Evolutionary conservation across 2,113 vertebrate species (phyloP).

Genomic region (Theropithecus gelada): DNA sequence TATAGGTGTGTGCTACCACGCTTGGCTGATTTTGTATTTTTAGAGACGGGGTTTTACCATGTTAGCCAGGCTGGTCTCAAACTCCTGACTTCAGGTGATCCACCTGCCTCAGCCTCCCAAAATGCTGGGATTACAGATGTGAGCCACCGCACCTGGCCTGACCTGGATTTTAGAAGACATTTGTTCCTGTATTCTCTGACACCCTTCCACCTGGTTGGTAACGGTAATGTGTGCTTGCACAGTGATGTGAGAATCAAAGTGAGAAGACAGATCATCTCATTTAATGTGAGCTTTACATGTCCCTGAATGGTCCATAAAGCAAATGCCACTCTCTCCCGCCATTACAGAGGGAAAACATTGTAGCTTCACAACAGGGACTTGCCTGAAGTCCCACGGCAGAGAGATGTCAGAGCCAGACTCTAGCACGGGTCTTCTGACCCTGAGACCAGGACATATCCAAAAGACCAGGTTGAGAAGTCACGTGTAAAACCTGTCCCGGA

Average conservation of each 20-base stretch:
- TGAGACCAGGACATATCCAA: neutral
- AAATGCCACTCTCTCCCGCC: neutral
- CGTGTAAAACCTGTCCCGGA: neutral
- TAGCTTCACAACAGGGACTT: neutral
- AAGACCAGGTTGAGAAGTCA: neutral
- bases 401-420: neutral
- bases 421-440: neutral
- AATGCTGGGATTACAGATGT: no score
- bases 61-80: no score
- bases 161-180: neutral
- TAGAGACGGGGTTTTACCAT: no score
- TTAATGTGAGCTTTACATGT: no score
- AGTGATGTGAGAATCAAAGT: no score
- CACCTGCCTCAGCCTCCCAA: no score
- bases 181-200: neutral
- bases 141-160: neutral
- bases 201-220: no score
- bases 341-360: neutral
- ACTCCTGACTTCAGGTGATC: no score
- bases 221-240: accelerated
- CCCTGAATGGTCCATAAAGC: no score
- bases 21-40: no score
- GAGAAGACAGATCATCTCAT: no score
- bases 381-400: neutral
- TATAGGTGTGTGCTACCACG: no score